Conservation (phyloP, 1,140 invertebrate species). For the Steinernema khuongi region DNA sequence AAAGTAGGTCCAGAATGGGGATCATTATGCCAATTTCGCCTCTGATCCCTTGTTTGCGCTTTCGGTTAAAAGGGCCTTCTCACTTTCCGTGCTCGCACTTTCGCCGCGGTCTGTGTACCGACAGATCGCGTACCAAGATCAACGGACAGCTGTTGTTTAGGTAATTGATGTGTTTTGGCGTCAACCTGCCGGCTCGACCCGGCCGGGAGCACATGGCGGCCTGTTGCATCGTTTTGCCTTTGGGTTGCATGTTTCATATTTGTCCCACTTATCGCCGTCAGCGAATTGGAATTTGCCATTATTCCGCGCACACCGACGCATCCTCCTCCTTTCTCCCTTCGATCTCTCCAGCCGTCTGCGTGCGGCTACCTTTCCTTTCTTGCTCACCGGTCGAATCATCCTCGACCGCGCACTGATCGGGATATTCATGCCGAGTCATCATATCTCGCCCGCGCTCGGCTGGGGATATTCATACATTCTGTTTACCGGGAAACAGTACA, state of each 20-base stretch:
- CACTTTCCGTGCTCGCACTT: neutral
- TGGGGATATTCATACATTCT: no score
- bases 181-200: neutral
- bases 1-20: neutral
- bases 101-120: neutral
- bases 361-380: neutral
- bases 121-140: neutral
- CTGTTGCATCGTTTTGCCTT: neutral
- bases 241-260: constrained; percentile 13
- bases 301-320: constrained; percentile 11
- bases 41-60: neutral
- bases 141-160: neutral
- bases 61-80: neutral
- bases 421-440: no score
- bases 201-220: neutral
- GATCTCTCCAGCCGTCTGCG: neutral
- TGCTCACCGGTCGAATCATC: no score
- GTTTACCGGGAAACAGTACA: no score
- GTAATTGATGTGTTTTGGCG: neutral
- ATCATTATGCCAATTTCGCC: neutral
- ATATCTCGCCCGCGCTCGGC: no score
- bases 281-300: constrained; percentile 3
- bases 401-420: no score
- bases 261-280: constrained; percentile 14
- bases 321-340: constrained; percentile 2